Evolutionary conservation across 2,113 vertebrate genomes (phyloP).

Genomic region (Mastomys natalensis): DNA sequence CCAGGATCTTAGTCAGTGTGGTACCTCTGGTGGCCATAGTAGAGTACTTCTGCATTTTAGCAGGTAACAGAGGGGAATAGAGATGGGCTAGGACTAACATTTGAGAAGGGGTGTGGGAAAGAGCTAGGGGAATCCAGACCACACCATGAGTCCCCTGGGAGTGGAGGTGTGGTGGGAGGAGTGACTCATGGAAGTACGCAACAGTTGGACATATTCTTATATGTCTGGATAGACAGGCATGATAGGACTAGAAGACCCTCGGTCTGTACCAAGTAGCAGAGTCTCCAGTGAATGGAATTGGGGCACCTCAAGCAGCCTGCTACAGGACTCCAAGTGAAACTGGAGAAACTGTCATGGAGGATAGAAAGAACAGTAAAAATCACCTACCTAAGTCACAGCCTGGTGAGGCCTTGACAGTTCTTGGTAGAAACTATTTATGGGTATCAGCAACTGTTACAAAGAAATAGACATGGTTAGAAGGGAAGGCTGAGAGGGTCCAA

Average conservation of each 20-base stretch:
- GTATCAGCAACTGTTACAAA: not conserved
- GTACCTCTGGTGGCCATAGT: not conserved
- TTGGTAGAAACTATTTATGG: not conserved
- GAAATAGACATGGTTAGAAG: not conserved
- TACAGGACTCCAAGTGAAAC: not conserved
- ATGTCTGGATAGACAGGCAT: not conserved
- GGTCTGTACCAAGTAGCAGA: not conserved
- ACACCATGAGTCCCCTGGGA: not conserved
- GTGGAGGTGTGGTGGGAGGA: not conserved
- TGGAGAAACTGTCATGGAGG: not conserved
- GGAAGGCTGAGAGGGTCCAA: not conserved
- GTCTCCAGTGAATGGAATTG: not conserved
- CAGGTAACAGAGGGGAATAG: not conserved
- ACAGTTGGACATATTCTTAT: not conserved
- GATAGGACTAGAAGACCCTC: too few species aligned
- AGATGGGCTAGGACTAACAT: not conserved
- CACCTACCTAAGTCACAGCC: not conserved
- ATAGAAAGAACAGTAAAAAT: not conserved
- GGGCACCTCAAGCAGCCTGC: not conserved
- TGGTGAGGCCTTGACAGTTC: not conserved
- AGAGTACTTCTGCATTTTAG: not conserved
- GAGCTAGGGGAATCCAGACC: not conserved
- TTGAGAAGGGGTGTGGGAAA: not conserved
- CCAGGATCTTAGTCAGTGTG: not conserved
- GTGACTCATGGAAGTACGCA: not conserved